phyloP scores from a whole-genome alignment of 2,888 invertebrate species.

The Anoncus sp. region DNA sequence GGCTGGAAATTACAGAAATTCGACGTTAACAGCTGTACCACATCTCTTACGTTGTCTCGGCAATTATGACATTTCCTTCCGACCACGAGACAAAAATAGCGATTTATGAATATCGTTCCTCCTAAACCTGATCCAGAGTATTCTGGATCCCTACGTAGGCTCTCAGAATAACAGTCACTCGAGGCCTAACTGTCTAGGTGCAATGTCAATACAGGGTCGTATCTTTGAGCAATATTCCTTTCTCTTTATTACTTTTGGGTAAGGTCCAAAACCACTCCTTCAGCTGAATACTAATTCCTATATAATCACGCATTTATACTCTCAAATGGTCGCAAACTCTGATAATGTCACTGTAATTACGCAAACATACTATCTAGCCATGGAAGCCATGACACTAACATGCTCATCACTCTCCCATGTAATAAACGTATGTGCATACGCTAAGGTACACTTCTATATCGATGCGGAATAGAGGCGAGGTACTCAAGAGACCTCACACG shows the following conservation, averaged over 20 bases:
- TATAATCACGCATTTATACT: too few species aligned
- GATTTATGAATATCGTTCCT: neutral
- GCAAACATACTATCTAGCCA: neutral
- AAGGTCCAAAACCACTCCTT: too few species aligned
- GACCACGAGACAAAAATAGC: neutral
- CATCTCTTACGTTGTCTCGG: too few species aligned
- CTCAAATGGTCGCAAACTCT: neutral
- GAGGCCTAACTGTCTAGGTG: neutral
- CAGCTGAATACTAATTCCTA: too few species aligned
- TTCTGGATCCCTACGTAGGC: neutral
- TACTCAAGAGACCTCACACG: constrained; percentile 62
- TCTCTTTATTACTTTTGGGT: too few species aligned
- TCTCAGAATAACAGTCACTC: neutral
- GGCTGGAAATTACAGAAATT: neutral
- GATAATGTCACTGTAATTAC: neutral
- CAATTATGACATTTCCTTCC: neutral
- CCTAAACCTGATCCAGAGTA: too few species aligned
- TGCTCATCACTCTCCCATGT: constrained; percentile 28
- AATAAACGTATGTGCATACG: constrained; percentile 49
- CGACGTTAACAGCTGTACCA: too few species aligned
- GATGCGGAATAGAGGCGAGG: constrained; percentile 27
- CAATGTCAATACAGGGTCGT: too few species aligned
- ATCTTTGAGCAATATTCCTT: too few species aligned
- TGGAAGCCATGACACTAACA: constrained; percentile 30
- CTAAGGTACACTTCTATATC: constrained; percentile 36